phyloP scores from a whole-genome alignment of 2,888 invertebrate genomes.

The Deilephila elpenor region DNA sequence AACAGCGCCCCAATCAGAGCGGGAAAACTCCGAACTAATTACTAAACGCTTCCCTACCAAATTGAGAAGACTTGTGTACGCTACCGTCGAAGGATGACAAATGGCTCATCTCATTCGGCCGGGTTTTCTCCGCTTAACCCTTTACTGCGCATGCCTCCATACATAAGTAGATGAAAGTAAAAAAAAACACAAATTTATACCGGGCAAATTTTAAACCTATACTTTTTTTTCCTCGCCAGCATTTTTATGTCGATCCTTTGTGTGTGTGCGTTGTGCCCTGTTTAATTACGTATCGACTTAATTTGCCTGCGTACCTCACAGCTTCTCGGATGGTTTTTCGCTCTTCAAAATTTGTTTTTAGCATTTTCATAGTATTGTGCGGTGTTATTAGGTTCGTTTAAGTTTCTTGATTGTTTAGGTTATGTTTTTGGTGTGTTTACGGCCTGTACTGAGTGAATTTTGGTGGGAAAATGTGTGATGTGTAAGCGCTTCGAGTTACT shows the following conservation, averaged over 20 bases:
- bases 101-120: slow-evolving; percentile 38
- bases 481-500: not conserved
- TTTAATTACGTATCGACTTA: slow-evolving; percentile 86
- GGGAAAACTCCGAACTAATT: slow-evolving; percentile 64
- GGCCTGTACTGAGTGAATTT: slow-evolving; percentile 49
- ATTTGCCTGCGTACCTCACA: slow-evolving; percentile 76
- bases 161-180: slow-evolving; percentile 81
- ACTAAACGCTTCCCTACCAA: slow-evolving; percentile 50
- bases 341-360: slow-evolving; percentile 46
- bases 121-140: slow-evolving; percentile 67
- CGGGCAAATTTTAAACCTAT: slow-evolving; percentile 85
- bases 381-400: slow-evolving; percentile 21
- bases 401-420: slow-evolving; percentile 47
- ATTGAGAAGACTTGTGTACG: slow-evolving; percentile 36
- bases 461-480: slow-evolving; percentile 60
- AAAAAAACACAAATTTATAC: slow-evolving; percentile 85
- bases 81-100: slow-evolving; percentile 29
- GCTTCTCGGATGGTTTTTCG: slow-evolving; percentile 55
- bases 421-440: slow-evolving; percentile 50
- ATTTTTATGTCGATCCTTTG: slow-evolving; percentile 83
- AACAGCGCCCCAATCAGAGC: slow-evolving; percentile 54
- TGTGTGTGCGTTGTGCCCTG: slow-evolving; percentile 79
- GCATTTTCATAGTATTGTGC: slow-evolving; percentile 40
- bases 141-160: slow-evolving; percentile 83
- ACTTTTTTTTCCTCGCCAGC: slow-evolving; percentile 82